A percentile compares a stretch with the other conserved stretches of the same genome.
Conservation (phyloP, 2,113 vertebrate genomes). For the Vidua chalybeata region DNA sequence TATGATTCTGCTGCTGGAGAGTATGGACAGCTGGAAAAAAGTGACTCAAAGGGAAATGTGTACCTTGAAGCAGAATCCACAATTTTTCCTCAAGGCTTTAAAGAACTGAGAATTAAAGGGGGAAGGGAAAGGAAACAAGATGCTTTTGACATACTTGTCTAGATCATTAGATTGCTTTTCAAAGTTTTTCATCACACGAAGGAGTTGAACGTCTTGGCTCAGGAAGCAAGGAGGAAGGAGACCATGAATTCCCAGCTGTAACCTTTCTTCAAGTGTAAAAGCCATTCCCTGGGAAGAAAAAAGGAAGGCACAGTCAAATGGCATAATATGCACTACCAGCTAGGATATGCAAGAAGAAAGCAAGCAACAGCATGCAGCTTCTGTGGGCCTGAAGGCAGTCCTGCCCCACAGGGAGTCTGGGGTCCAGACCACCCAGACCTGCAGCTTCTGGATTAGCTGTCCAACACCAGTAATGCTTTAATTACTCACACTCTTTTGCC, state of each 20-base stretch:
- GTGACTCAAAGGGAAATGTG: background rate
- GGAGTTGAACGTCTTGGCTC: slow-evolving; percentile 92
- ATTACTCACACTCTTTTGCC: background rate
- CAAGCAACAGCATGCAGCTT: background rate
- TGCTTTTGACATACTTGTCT: slow-evolving; percentile 84
- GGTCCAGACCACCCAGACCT: background rate
- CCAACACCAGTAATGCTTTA: background rate
- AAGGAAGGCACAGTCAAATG: background rate
- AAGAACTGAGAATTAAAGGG: background rate
- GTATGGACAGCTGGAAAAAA: background rate
- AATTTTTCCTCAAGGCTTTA: background rate
- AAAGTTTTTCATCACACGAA: slow-evolving; percentile 93
- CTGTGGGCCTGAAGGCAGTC: background rate
- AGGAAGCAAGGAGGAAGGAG: slow-evolving; percentile 95
- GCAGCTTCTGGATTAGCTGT: background rate
- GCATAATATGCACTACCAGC: background rate
- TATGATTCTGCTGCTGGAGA: background rate
- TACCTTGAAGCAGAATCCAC: background rate
- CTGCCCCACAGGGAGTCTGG: rapidly evolving
- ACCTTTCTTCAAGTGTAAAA: slow-evolving; percentile 92
- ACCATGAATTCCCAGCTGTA: slow-evolving; percentile 95
- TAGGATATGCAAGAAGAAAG: background rate
- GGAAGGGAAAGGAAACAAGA: background rate
- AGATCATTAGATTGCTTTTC: slow-evolving; percentile 88
- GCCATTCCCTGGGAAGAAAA: slow-evolving; percentile 89